A percentile compares a stretch with the other conserved stretches of the same genome.
Evolutionary conservation across 2,113 vertebrate genomes (phyloP).

Genomic region (Gorsachius goisagi): DNA sequence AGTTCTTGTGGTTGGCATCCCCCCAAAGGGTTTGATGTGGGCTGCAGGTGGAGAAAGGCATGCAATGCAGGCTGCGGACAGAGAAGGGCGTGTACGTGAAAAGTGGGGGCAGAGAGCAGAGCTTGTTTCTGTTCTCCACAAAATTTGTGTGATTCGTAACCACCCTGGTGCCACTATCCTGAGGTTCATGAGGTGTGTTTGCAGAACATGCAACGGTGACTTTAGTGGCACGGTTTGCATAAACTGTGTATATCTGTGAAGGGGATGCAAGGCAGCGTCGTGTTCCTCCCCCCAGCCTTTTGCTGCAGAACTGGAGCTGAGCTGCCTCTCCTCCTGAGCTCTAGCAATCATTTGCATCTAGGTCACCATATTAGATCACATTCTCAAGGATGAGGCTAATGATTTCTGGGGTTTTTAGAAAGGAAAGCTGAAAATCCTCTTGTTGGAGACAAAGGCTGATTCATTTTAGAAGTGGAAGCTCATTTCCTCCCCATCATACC

Average conservation of each 20-base stretch:
- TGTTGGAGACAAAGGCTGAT: neutral
- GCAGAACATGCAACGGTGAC: neutral
- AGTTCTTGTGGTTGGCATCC: neutral
- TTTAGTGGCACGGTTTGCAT: neutral
- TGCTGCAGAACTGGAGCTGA: neutral
- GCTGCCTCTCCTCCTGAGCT: neutral
- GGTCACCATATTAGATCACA: slow-evolving; percentile 11
- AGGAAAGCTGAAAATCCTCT: slow-evolving; percentile 34
- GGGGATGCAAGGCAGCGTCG: fast-evolving
- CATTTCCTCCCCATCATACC: neutral
- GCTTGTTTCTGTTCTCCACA: neutral
- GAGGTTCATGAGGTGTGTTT: neutral
- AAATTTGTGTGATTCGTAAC: neutral
- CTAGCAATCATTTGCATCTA: slow-evolving; percentile 8
- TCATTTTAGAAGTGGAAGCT: neutral
- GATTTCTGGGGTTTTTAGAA: neutral
- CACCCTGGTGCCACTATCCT: neutral
- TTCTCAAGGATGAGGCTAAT: slow-evolving; percentile 17
- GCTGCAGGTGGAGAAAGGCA: neutral
- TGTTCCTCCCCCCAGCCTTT: neutral
- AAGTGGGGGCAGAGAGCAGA: neutral
- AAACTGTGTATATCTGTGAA: neutral
- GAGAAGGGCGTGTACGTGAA: neutral
- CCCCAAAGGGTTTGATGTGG: neutral
- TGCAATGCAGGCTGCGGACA: neutral